Conservation (phyloP, 2,797 vertebrate species). For the Botia kubotai region DNA sequence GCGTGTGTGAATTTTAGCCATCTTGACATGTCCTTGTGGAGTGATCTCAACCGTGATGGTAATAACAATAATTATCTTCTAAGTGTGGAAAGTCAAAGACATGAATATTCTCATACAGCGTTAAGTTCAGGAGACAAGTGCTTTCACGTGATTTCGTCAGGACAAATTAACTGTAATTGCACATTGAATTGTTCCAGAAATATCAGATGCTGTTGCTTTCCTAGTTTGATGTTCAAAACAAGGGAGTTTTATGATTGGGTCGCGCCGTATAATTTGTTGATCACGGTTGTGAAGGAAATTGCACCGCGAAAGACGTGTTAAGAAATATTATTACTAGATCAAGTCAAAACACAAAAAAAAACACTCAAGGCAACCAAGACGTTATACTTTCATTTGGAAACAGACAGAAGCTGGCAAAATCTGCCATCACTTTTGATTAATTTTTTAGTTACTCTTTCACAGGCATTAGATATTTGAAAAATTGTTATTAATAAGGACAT, state of each 20-base stretch:
- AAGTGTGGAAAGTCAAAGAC: slow-evolving; percentile 80
- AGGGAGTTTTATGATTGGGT: slow-evolving; percentile 43
- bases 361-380: slow-evolving; percentile 28
- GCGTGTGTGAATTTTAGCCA: slow-evolving; percentile 74
- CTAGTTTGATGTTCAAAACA: slow-evolving; percentile 52
- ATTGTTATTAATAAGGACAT: slow-evolving; percentile 87
- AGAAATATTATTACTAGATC: slow-evolving; percentile 57
- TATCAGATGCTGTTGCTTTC: slow-evolving; percentile 60
- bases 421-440: slow-evolving; percentile 84
- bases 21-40: slow-evolving; percentile 83
- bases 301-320: slow-evolving; percentile 17
- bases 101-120: slow-evolving; percentile 81
- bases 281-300: slow-evolving; percentile 34
- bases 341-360: slow-evolving; percentile 50
- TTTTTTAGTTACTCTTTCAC: slow-evolving; percentile 78
- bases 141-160: slow-evolving; percentile 73
- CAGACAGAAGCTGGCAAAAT: slow-evolving; percentile 70
- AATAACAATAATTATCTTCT: slow-evolving; percentile 86
- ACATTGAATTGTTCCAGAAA: slow-evolving; percentile 70
- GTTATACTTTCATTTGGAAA: slow-evolving; percentile 33
- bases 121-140: slow-evolving; percentile 70
- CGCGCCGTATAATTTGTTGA: slow-evolving; percentile 45
- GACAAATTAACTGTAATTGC: slow-evolving; percentile 83
- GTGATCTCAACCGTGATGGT: slow-evolving; percentile 84
- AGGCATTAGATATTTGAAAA: slow-evolving; percentile 79